Conservation (phyloP, 2,797 vertebrate species). For the Cheirogaleus major region DNA sequence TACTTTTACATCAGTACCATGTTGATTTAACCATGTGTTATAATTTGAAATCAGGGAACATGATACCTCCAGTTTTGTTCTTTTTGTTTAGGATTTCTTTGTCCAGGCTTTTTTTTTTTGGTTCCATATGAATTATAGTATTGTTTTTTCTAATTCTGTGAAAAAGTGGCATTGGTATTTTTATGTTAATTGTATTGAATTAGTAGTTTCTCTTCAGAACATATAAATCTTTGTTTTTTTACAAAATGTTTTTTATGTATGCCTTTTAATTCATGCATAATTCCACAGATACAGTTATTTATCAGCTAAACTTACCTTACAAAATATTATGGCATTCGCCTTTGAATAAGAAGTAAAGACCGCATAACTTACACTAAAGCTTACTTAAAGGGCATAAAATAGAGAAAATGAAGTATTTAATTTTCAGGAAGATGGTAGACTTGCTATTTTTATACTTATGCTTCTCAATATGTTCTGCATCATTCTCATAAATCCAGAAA, state of each 20-base stretch:
- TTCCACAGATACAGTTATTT: background rate
- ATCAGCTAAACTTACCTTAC: background rate
- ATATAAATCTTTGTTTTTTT: background rate
- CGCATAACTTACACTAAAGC: background rate
- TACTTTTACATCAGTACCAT: background rate
- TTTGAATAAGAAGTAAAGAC: background rate
- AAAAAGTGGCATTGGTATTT: background rate
- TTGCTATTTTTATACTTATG: background rate
- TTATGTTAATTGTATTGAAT: too few species aligned
- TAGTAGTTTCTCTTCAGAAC: background rate
- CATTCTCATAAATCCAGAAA: background rate
- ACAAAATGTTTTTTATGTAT: background rate
- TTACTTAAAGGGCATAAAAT: background rate
- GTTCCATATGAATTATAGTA: background rate
- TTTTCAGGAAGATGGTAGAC: background rate
- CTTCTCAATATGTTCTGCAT: background rate
- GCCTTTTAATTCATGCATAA: background rate
- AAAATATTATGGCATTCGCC: background rate
- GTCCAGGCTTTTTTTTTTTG: background rate
- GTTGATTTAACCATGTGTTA: background rate
- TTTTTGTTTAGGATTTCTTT: background rate
- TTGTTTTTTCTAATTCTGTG: background rate
- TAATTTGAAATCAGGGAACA: background rate
- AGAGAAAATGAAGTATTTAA: background rate
- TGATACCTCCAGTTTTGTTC: background rate